These are phyloP conservation scores for Elephantulus edwardii DNA, from an alignment of 2,113 vertebrate genomes.

Conservation along the genomic window DNA sequence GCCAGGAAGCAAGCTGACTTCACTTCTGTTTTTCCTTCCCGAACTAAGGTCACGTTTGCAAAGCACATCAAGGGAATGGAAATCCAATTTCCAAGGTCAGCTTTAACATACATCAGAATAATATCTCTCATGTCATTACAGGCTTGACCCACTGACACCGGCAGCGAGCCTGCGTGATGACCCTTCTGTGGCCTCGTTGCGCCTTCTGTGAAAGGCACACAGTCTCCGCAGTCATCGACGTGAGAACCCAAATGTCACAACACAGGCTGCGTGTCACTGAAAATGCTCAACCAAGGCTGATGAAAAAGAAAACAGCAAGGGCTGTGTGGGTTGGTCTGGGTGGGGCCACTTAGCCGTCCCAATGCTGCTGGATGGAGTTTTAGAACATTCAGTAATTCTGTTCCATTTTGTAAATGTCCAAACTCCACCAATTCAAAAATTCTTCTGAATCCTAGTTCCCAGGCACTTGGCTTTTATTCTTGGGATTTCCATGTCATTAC, in stretches of 20 bases:
- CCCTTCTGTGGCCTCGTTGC: neutral
- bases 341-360: neutral
- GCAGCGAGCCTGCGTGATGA: neutral
- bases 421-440: conserved; percentile 59
- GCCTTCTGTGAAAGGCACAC: conserved; percentile 21
- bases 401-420: conserved; percentile 60
- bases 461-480: conserved; percentile 81
- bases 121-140: neutral
- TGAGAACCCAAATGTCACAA: conserved; percentile 43
- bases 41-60: conserved; percentile 20
- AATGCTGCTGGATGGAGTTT: neutral
- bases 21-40: neutral
- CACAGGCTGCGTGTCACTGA: neutral
- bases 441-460: conserved; percentile 68
- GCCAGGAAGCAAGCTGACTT: conserved; percentile 18
- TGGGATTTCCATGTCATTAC: conserved; percentile 82
- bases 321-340: too few relatives aligned
- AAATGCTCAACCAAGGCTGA: conserved; percentile 25
- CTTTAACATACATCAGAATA: conserved; percentile 17
- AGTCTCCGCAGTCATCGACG: conserved; percentile 25
- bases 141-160: neutral
- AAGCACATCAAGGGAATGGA: neutral
- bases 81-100: conserved; percentile 40
- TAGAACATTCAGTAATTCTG: conserved; percentile 24
- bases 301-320: neutral